Evolutionary conservation across 64 coral and sea anemone genomes (phyloP).

Genomic region (Stichodactyla helianthus): DNA sequence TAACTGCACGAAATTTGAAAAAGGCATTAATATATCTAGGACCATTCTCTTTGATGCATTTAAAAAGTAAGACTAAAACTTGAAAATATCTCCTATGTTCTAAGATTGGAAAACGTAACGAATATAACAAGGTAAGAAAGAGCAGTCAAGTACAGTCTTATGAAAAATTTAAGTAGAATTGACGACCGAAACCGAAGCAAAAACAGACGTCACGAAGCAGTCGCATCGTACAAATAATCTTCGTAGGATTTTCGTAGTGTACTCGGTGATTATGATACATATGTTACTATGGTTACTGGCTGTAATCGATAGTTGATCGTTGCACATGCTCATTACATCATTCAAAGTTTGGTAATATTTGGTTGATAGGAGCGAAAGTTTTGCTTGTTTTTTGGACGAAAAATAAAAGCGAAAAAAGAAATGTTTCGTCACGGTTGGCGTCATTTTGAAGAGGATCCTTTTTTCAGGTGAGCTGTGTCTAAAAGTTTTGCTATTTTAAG

Average conservation of each 20-base stretch:
- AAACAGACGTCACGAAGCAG: not conserved
- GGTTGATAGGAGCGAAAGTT: too few species aligned
- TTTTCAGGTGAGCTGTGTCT: constrained; percentile 46
- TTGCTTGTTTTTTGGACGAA: not conserved
- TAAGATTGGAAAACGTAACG: not conserved
- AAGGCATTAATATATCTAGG: too few species aligned
- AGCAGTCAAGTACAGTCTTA: not conserved
- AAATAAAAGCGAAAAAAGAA: not conserved
- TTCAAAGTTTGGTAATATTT: not conserved
- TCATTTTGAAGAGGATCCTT: constrained; percentile 55
- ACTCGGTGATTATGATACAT: not conserved
- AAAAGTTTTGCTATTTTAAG: not conserved
- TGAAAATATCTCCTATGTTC: too few species aligned
- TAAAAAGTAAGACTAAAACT: too few species aligned
- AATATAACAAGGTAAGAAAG: not conserved
- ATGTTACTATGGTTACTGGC: not conserved
- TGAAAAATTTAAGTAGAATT: not conserved
- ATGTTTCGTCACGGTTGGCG: constrained; percentile 40
- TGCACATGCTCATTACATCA: not conserved
- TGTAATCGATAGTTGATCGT: not conserved
- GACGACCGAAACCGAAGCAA: not conserved
- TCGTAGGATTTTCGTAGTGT: not conserved
- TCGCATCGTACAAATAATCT: not conserved
- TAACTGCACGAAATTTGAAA: too few species aligned
- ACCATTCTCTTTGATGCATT: too few species aligned